phyloP scores from a whole-genome alignment of 2,888 invertebrate species.

The Ophion ventricosus region DNA sequence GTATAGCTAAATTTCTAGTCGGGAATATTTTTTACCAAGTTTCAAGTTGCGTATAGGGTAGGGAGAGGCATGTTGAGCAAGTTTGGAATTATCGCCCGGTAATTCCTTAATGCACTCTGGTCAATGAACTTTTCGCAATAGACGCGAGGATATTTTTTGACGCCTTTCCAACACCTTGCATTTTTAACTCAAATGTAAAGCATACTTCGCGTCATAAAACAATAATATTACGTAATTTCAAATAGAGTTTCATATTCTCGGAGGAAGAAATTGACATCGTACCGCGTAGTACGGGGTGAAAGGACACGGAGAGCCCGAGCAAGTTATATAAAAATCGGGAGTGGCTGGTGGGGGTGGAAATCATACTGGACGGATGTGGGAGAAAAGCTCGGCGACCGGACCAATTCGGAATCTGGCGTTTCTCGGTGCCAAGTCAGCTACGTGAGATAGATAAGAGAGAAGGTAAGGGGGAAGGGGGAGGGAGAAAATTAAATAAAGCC shows the following conservation, averaged over 20 bases:
- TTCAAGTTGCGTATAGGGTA: too few species aligned
- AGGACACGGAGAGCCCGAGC: background rate
- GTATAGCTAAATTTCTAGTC: too few species aligned
- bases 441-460: slow-evolving; percentile 36
- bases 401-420: slow-evolving; percentile 72
- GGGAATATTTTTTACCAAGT: too few species aligned
- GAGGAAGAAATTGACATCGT: slow-evolving; percentile 22
- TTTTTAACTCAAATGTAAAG: slow-evolving; percentile 26
- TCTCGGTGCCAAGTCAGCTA: slow-evolving; percentile 76
- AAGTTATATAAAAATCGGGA: background rate
- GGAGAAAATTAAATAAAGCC: slow-evolving; percentile 78
- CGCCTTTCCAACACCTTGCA: background rate
- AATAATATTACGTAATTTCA: slow-evolving; percentile 39
- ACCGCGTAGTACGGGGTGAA: slow-evolving; percentile 5
- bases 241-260: slow-evolving; percentile 38
- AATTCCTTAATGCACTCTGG: too few species aligned
- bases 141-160: slow-evolving; percentile 1
- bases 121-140: background rate
- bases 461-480: background rate
- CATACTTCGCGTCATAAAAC: slow-evolving; percentile 31
- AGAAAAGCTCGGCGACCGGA: slow-evolving; percentile 42
- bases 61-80: too few species aligned
- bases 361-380: slow-evolving; percentile 15
- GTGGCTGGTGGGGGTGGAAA: slow-evolving; percentile 3
- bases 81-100: too few species aligned